phyloP scores from a whole-genome alignment of 1,140 invertebrate genomes.

The Babylonia areolata region DNA sequence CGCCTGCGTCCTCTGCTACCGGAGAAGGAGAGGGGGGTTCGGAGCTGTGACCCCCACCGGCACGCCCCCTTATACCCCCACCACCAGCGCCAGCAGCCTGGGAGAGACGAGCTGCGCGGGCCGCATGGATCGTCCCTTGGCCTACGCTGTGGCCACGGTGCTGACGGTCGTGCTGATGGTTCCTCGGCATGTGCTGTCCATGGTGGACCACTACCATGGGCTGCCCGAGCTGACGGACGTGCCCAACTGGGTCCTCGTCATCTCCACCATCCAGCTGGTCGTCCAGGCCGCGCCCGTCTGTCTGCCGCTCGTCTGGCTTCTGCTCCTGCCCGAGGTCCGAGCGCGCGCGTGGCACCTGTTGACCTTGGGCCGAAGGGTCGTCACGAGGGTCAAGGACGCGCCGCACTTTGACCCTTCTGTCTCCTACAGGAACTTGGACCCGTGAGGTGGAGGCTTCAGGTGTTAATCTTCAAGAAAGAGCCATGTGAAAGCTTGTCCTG shows the following conservation, averaged over 20 bases:
- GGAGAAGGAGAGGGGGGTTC: background rate
- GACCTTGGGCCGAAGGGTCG: background rate
- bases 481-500: too few species aligned
- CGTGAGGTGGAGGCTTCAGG: background rate
- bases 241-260: background rate
- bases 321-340: background rate
- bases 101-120: background rate
- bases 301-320: constrained; percentile 9
- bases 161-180: constrained; percentile 3
- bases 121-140: background rate
- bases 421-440: background rate
- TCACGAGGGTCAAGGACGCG: background rate
- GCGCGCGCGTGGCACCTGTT: background rate
- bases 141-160: background rate
- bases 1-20: background rate
- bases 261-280: background rate
- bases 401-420: constrained; percentile 3
- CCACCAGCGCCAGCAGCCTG: background rate
- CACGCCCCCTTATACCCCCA: background rate
- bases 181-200: background rate
- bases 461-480: too few species aligned
- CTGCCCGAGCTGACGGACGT: background rate
- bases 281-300: background rate
- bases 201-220: background rate
- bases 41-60: background rate